Evolutionary conservation across 2,113 vertebrate genomes (phyloP), one percentile per base, ranked within the genome.

Genomic region (Hydrochoerus hydrochaeris): DNA sequence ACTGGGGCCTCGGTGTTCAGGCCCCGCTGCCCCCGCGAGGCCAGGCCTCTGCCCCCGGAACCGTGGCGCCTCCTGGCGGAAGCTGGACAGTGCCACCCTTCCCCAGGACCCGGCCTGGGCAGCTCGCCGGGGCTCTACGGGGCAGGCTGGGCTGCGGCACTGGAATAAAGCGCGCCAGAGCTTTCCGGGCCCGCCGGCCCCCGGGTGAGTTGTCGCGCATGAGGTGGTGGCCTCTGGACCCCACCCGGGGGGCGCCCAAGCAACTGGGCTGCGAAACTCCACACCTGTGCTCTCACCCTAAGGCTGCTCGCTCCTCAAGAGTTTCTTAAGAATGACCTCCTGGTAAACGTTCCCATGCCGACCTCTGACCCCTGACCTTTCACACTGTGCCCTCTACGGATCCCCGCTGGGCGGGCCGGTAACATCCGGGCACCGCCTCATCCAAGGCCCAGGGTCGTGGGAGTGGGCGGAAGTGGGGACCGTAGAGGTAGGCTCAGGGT

Each of bases 401-500:
- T 57, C 75, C 12, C 3, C 20, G 24, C n/a, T 32, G 32, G 41
- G 22, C 24, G 12, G 46, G 46, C 49, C 92, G 4, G 75, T 32
- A 65, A 16, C 32, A 16, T 2, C 11, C 0, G 28, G 4, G 16
- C 67, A 32, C 46, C 12, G 54, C 3, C 57, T 75, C 52, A 24
- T 44, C 44, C 46, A 26, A 81, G 63, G 16, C 82, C 49, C 52
- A 14, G 49, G 12, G 57, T 5, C 57, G 58, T 60, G 58, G 13
- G 52, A 14, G 52, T 52, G 4, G 52, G 22, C 6, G 2, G 69
- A 2, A 24, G 19, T 1, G 10, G n/a, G 46, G 8, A 12, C 77
- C 8, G 3, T 2, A 7, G 28, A 30, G 2, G 30, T 4, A 4
- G 20, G 0, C 10, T 12, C 28, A 7, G 17, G n/a, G 26, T 14